Percentiles rank a stretch among this genome's conserved stretches.
phyloP scores from a whole-genome alignment of 2,113 vertebrate species.

The Larimichthys polyactis region DNA sequence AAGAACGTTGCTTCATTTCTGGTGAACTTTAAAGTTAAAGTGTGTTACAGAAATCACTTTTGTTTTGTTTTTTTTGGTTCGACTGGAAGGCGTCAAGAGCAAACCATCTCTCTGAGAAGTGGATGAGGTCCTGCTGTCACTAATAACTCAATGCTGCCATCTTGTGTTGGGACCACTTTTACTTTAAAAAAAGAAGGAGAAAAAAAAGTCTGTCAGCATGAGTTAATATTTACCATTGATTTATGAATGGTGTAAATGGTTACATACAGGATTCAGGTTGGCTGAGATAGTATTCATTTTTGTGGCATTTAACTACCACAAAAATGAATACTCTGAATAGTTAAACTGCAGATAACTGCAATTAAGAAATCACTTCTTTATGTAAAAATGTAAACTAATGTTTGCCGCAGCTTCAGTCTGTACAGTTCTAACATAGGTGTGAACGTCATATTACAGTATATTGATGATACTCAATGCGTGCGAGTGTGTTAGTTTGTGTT shows the following conservation, averaged over 20 bases:
- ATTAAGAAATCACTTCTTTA: background rate
- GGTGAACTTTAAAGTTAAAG: background rate
- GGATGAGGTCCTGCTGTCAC: slow-evolving; percentile 26
- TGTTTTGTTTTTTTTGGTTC: slow-evolving; percentile 30
- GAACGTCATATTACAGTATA: background rate
- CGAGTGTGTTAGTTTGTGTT: slow-evolving; percentile 16
- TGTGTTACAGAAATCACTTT: slow-evolving; percentile 13
- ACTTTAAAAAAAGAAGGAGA: background rate
- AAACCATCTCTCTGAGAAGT: background rate
- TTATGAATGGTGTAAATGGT: slow-evolving; percentile 9
- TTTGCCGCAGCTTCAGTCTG: background rate
- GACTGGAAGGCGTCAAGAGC: slow-evolving; percentile 11
- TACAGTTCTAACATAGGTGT: background rate
- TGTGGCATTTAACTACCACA: background rate
- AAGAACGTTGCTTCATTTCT: background rate
- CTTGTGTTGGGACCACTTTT: slow-evolving; percentile 58
- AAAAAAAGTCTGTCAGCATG: slow-evolving; percentile 3
- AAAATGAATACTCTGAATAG: too few relatives aligned
- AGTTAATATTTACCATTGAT: slow-evolving; percentile 22
- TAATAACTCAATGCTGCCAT: slow-evolving; percentile 82
- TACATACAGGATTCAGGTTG: background rate
- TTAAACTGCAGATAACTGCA: background rate
- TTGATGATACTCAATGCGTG: background rate
- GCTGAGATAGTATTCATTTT: background rate
- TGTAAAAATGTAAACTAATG: slow-evolving; percentile 8